phyloP scores from a whole-genome alignment of 2,888 invertebrate genomes.

The Eupsilia transversa region DNA sequence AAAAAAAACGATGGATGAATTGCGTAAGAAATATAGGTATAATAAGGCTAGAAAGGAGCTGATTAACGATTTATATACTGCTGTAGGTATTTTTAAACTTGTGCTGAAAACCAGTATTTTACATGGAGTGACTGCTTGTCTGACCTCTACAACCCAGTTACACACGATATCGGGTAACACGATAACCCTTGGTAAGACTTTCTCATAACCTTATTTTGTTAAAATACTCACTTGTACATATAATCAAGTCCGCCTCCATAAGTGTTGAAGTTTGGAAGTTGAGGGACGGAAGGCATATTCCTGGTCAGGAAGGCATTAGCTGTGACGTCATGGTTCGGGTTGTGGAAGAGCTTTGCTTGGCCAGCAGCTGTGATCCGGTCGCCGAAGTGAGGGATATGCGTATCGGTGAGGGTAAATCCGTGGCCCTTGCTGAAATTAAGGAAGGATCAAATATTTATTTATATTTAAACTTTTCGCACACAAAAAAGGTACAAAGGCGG shows the following conservation, averaged over 20 bases:
- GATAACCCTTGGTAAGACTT: neutral
- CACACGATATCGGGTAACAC: neutral
- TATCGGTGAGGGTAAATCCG: constrained; percentile 70
- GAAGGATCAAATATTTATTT: no score
- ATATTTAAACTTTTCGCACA: no score
- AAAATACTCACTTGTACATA: constrained; percentile 76
- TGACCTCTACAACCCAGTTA: neutral
- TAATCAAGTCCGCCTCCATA: constrained; percentile 78
- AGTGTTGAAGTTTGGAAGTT: constrained; percentile 78
- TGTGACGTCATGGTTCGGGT: constrained; percentile 72
- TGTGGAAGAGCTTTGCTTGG: constrained; percentile 72
- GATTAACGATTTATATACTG: neutral
- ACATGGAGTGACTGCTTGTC: neutral
- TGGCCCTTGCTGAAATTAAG: constrained; percentile 74
- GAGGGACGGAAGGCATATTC: constrained; percentile 73
- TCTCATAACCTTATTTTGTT: neutral
- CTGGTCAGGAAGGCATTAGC: constrained; percentile 78
- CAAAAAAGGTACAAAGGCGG: no score
- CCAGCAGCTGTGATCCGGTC: constrained; percentile 73
- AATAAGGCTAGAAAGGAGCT: neutral
- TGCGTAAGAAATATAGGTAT: neutral
- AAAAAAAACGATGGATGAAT: neutral
- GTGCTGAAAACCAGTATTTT: no score
- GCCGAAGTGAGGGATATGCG: constrained; percentile 72
- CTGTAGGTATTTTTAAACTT: no score